A percentile compares a stretch with the other conserved stretches of the same genome.
These are phyloP conservation scores for Rhyacophila brunnea DNA, from an alignment of 1,140 invertebrate species.

Conservation along the genomic window DNA sequence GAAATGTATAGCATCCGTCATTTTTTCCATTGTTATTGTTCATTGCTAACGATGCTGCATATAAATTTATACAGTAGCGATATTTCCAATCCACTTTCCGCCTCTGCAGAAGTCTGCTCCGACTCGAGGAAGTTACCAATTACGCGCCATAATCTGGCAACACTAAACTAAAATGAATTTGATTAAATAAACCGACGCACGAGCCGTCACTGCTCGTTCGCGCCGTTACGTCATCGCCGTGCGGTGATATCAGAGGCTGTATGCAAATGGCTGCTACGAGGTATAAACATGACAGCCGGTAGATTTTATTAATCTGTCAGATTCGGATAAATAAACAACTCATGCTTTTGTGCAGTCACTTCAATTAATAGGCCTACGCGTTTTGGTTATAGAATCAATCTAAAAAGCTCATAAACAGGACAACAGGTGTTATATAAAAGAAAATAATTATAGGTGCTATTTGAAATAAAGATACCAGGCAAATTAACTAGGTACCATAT, in stretches of 20 bases:
- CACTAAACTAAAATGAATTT: not conserved
- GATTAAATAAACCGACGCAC: too few relatives aligned
- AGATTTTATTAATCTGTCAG: not conserved
- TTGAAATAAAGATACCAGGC: too few relatives aligned
- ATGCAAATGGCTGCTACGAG: not conserved
- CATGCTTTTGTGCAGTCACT: not conserved
- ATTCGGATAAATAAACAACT: not conserved
- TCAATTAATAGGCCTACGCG: too few relatives aligned
- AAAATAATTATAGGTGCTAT: too few relatives aligned
- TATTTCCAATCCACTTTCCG: not conserved
- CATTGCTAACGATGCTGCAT: not conserved
- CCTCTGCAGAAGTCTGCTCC: not conserved
- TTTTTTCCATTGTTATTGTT: not conserved
- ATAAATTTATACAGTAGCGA: not conserved
- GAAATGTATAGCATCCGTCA: not conserved
- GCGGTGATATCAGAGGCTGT: not conserved
- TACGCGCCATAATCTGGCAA: slow-evolving; percentile 3
- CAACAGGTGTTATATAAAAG: not conserved
- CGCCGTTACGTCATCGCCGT: not conserved
- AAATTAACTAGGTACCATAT: too few relatives aligned
- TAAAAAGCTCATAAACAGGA: not conserved
- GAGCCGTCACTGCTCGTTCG: too few relatives aligned
- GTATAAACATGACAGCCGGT: not conserved
- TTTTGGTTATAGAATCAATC: not conserved
- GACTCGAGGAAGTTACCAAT: slow-evolving; percentile 2